These are phyloP conservation scores for Sicus ferrugineus DNA, from an alignment of 2,888 invertebrate species.

Conservation along the genomic window DNA sequence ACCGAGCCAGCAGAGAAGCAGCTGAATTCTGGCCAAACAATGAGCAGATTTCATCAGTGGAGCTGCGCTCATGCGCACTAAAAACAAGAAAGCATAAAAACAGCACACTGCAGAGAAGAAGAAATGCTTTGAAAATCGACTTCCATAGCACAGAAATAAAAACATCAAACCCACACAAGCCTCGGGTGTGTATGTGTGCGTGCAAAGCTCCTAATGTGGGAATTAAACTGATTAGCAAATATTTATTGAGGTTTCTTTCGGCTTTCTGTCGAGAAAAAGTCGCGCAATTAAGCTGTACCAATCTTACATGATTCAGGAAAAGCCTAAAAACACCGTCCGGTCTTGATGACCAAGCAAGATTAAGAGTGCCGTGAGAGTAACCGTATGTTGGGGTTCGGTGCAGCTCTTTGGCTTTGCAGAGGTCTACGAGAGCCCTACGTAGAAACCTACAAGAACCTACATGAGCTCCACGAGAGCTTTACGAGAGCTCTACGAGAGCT, in stretches of 20 bases:
- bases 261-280: background rate
- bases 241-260: background rate
- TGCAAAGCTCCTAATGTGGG: slow-evolving; percentile 19
- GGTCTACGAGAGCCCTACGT: too few species aligned
- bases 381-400: too few species aligned
- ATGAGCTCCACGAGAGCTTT: too few species aligned
- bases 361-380: too few species aligned
- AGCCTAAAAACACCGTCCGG: too few species aligned
- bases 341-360: too few species aligned
- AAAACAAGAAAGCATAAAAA: background rate
- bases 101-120: background rate
- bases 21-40: slow-evolving; percentile 15
- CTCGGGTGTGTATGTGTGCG: background rate
- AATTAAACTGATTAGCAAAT: slow-evolving; percentile 26
- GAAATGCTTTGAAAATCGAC: slow-evolving; percentile 5
- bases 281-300: too few species aligned
- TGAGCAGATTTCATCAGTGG: slow-evolving; percentile 14
- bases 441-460: too few species aligned
- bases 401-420: too few species aligned
- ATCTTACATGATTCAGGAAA: too few species aligned
- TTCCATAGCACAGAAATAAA: slow-evolving; percentile 3
- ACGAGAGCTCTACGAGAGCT: too few species aligned
- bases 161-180: background rate
- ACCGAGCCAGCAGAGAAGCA: background rate
- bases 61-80: slow-evolving; percentile 4